Base-by-base conservation (phyloP, 2,888 invertebrate genomes). In the Sepiola atlantica region DNA sequence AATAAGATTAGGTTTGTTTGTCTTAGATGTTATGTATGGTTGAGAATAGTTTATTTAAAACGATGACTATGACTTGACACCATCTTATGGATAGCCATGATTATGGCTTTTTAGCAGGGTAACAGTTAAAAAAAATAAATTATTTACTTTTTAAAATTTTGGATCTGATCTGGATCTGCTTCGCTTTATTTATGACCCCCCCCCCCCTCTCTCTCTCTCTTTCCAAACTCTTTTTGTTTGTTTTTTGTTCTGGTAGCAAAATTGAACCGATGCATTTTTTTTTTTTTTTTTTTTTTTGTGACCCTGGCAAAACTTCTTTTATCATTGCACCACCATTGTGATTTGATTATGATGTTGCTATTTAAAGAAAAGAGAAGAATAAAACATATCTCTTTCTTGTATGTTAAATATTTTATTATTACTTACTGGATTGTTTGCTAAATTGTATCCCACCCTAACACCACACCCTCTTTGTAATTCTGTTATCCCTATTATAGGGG, bases 341-440 rank as follows among this genome's bases (percentile, higher is more conserved):
- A 77, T 77, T 45, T 77, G n/a, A 77, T 77, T 77, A 77, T 77
- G n/a, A 77, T 77, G 77, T 77, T 77, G 77, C 77, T 77, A n/a
- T 77, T n/a, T 77, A 77, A n/a, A n/a, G 77, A 32, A 77, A 77
- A 77, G n/a, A 12, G 8, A 77, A 12, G 8, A 45, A 45, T 45
- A 45, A 45, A 45, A 45, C 45, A 2, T n/a, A n/a, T 45, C 45
- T 77, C n/a, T 77, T 6, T 77, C 77, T 77, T n/a, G 77, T 77
- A n/a, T 77, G n/a, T 77, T 77, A n/a, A 32, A 16, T n/a, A 16
- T 77, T 77, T 77, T 77, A 77, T 77, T n/a, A 77, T 18, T 77
- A 77, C 16, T n/a, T 77, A 77, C n/a, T 77, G 77, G 77, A 77
- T 77, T 77, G 77, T 77, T 77, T 77, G 77, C 77, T 77, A 77